These are phyloP conservation scores for Cuniculus paca DNA, from an alignment of 2,797 vertebrate genomes.

Conservation along the genomic window DNA sequence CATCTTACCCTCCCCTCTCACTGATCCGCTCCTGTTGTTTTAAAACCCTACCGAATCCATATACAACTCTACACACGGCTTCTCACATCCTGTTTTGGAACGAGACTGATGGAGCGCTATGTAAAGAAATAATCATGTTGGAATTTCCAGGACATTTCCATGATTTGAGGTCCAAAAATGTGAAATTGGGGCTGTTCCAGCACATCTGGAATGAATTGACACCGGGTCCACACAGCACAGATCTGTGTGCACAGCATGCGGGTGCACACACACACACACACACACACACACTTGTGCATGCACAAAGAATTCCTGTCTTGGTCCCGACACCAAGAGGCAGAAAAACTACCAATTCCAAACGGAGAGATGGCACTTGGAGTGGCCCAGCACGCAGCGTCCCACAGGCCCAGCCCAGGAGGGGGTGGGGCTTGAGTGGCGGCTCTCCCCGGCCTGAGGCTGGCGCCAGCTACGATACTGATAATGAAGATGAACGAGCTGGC, in stretches of 20 bases:
- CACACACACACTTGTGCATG: no score
- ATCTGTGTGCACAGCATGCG: background rate
- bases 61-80: background rate
- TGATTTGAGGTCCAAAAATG: slow-evolving; percentile 61
- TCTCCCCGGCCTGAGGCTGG: background rate
- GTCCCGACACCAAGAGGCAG: background rate
- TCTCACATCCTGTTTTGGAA: slow-evolving; percentile 60
- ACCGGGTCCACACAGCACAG: background rate
- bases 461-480: background rate
- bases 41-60: slow-evolving; percentile 39
- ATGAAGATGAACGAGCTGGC: background rate
- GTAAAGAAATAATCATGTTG: slow-evolving; percentile 62
- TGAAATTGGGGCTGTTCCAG: slow-evolving; percentile 55
- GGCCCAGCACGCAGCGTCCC: background rate
- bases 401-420: background rate
- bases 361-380: background rate
- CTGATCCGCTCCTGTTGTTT: background rate
- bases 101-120: slow-evolving; percentile 54
- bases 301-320: background rate
- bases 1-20: background rate
- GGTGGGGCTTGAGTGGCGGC: background rate
- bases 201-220: slow-evolving; percentile 73
- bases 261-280: no score
- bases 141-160: slow-evolving; percentile 71
- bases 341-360: background rate